Evolutionary conservation across 2,113 vertebrate species (phyloP).

Genomic region (Ochotona princeps): DNA sequence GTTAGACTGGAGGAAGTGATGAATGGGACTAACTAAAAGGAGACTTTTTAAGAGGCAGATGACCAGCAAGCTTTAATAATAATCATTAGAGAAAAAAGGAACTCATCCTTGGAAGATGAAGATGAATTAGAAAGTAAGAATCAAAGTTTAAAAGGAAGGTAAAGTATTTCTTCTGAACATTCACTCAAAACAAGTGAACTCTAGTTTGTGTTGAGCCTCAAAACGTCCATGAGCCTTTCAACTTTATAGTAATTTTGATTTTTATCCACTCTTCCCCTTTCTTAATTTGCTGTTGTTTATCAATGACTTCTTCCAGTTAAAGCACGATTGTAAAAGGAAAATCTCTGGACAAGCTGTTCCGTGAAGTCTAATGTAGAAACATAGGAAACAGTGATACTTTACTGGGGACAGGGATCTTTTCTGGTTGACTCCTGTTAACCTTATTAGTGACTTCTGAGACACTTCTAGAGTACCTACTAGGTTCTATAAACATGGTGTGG

Average conservation of each 20-base stretch:
- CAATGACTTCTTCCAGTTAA: background rate
- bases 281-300: background rate
- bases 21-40: background rate
- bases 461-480: background rate
- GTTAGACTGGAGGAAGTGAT: background rate
- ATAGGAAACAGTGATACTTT: background rate
- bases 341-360: background rate
- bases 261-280: background rate
- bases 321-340: background rate
- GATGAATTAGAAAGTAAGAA: background rate
- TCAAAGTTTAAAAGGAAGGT: too few species aligned
- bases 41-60: background rate
- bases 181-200: background rate
- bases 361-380: background rate
- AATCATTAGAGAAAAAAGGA: slow-evolving; percentile 27
- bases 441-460: background rate
- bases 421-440: too few species aligned
- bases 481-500: background rate
- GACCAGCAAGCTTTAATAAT: background rate
- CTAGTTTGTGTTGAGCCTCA: background rate
- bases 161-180: background rate
- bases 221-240: background rate
- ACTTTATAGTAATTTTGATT: background rate
- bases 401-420: background rate
- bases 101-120: background rate